Conservation (phyloP, 2,113 vertebrate species). For the Drymodes brunneopygia region DNA sequence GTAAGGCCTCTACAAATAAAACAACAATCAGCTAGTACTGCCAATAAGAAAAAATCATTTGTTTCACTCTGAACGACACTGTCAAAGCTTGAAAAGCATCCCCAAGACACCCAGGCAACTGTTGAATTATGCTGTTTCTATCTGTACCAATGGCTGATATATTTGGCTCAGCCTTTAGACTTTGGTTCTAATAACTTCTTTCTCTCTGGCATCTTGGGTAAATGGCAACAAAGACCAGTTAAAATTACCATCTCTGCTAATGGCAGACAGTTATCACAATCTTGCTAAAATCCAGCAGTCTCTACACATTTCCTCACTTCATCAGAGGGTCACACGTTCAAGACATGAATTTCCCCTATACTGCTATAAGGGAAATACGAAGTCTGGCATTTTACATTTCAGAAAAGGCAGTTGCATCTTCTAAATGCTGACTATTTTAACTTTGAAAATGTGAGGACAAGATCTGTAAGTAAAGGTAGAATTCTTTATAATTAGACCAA, state of each 20-base stretch:
- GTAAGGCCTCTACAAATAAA: conserved; percentile 82
- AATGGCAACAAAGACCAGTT: background rate
- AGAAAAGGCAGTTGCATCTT: background rate
- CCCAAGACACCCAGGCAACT: background rate
- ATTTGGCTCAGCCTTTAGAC: background rate
- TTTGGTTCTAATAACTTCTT: background rate
- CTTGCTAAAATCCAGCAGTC: background rate
- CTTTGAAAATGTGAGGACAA: background rate
- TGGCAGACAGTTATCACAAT: background rate
- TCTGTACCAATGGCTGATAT: background rate
- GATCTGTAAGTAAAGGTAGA: background rate
- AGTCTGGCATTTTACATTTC: background rate
- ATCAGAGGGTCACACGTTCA: background rate
- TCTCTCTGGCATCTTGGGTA: background rate
- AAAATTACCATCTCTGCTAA: background rate
- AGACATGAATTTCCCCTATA: background rate
- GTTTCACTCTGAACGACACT: background rate
- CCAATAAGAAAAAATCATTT: background rate
- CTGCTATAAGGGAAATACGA: background rate
- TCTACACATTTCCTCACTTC: background rate
- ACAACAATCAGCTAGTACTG: background rate
- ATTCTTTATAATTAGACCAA: background rate
- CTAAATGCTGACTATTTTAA: background rate
- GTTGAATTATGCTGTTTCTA: background rate
- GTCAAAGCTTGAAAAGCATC: background rate